Evolutionary conservation across 2,888 invertebrate genomes (phyloP).

Genomic region (Teleogryllus oceanicus): DNA sequence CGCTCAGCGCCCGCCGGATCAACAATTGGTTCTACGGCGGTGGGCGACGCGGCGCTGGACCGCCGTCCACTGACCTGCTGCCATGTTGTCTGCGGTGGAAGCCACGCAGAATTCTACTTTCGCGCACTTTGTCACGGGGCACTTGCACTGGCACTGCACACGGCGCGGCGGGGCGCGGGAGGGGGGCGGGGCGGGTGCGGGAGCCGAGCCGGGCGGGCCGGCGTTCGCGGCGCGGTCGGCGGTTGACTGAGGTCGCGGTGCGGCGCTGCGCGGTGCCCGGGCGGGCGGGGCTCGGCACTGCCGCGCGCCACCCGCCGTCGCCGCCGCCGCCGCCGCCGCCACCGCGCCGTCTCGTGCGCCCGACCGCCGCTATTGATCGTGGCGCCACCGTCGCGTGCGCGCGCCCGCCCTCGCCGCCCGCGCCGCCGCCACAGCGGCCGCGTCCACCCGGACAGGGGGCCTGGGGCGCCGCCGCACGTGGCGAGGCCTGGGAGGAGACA

Average conservation of each 20-base stretch:
- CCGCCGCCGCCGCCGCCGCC: neutral
- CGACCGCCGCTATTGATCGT: constrained; percentile 6
- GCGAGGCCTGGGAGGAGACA: neutral
- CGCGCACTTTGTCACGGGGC: constrained; percentile 26
- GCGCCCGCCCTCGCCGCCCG: neutral
- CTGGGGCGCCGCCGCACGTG: neutral
- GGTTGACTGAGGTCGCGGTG: neutral
- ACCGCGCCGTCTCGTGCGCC: neutral
- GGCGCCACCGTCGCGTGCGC: constrained; percentile 5
- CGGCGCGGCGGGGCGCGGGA: neutral
- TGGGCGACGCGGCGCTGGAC: too few relatives aligned
- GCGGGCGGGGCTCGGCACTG: constrained; percentile 1
- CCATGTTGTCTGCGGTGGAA: neutral
- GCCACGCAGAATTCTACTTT: neutral
- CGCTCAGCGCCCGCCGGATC: neutral
- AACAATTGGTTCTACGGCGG: too few relatives aligned
- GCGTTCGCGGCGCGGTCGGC: neutral
- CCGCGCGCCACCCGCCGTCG: neutral
- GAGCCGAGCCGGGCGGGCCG: neutral
- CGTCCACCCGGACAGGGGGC: neutral
- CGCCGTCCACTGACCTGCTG: neutral
- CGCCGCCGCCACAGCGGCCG: neutral
- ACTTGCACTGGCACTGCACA: constrained; percentile 23
- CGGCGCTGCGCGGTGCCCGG: constrained; percentile 1
- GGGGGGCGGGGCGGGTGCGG: neutral